A percentile compares a stretch with the other conserved stretches of the same genome.
phyloP scores from a whole-genome alignment of 2,888 invertebrate species.

The Panopea generosa region DNA sequence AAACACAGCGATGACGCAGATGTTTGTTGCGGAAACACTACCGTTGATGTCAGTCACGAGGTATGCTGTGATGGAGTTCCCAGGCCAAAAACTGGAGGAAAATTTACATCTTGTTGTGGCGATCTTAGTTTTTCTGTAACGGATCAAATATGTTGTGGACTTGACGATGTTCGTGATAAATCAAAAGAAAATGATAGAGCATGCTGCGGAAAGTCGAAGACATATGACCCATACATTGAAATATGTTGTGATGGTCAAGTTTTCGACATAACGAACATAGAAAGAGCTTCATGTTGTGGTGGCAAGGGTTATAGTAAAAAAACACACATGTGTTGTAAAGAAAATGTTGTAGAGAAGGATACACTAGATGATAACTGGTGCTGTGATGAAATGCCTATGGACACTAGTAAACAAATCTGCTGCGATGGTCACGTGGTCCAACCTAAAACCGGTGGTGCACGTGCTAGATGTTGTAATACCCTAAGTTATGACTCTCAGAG shows the following conservation, averaged over 20 bases:
- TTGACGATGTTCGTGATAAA: constrained; percentile 21
- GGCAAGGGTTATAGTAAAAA: constrained; percentile 31
- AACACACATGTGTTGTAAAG: constrained; percentile 41
- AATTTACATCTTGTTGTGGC: constrained; percentile 53
- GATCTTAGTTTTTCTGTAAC: constrained; percentile 33
- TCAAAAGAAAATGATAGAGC: constrained; percentile 24
- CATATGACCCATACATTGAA: constrained; percentile 39
- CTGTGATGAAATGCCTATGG: constrained; percentile 43
- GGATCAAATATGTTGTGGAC: constrained; percentile 41
- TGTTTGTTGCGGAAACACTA: constrained; percentile 49
- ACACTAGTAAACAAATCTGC: constrained; percentile 39
- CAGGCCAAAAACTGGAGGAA: constrained; percentile 25
- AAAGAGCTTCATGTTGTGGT: constrained; percentile 37
- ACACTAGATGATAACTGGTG: constrained; percentile 40
- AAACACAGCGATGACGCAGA: constrained; percentile 40
- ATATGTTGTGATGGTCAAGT: constrained; percentile 48
- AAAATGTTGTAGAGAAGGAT: constrained; percentile 22
- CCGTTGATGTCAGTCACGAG: constrained; percentile 35
- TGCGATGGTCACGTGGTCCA: constrained; percentile 36
- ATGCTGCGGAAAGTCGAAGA: constrained; percentile 44
- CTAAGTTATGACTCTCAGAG: constrained; percentile 35
- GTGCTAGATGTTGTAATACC: constrained; percentile 42
- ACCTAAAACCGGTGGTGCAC: constrained; percentile 33
- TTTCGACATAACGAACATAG: constrained; percentile 32
- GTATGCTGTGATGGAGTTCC: constrained; percentile 56